Base-by-base conservation (phyloP, 2,888 invertebrate species). In the Hemaris fuciformis region DNA sequence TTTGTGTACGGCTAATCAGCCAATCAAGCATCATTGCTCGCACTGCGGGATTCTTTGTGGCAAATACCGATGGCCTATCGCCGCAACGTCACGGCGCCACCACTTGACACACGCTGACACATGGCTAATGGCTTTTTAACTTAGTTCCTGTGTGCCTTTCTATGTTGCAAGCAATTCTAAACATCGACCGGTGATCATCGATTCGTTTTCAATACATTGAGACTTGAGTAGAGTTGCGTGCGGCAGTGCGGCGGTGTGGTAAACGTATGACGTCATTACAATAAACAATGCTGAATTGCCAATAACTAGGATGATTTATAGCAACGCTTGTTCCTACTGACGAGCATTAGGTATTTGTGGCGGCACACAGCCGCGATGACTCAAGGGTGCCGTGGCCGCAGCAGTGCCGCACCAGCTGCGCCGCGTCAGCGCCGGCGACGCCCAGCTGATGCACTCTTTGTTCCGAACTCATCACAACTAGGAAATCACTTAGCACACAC, bases 231-330 rank as follows among this genome's bases (percentile, higher is more conserved):
- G 31, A 60, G 18, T 27, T 23, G 41, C 25, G 62, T 22, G 46
- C 15, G 42, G 46, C 46, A 48, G 18, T 31, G 45, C 34, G 57
- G 15, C n/a, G 34, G 67, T 66, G 69, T 67, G 64, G 66, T 71
- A 74, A 69, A 72, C 69, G 66, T 34, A 59, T 74, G 72, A 74
- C 73, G 73, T 77, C 71, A 70, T 58, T 61, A 66, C 66, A 67
- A 68, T 70, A 76, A 74, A 75, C 69, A 74, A 69, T 68, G 48
- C 64, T 61, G 68, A 72, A 69, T 71, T 64, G 68, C 62, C 67
- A 68, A 75, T 69, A 68, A 67, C 66, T 62, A 53, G 61, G 62
- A 70, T 72, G 75, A 76, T 74, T 74, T 73, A 76, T 67, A 48
- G 59, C 64, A 59, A 62, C 64, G 66, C 46, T 62, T 57, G 53